Conservation (phyloP, 30 jellyfish, hydroid and myxozoan species). For the Aurelia sp. region DNA sequence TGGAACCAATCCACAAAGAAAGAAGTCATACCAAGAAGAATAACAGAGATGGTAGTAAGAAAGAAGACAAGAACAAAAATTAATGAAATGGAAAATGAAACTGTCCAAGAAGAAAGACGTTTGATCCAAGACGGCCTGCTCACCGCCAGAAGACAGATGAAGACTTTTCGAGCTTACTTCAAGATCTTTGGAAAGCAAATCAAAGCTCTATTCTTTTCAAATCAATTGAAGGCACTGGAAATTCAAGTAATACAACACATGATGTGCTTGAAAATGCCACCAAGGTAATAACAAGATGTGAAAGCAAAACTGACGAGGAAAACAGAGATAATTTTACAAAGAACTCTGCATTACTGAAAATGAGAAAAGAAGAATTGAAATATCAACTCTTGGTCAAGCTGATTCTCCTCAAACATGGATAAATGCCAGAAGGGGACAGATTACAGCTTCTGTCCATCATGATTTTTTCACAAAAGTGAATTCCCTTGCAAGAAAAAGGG, state of each 20-base stretch:
- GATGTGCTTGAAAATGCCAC: conserved; percentile 8
- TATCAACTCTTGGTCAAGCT: conserved; percentile 40
- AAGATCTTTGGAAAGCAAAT: conserved; percentile 8
- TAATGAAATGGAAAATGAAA: background rate
- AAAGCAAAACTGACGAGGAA: conserved; percentile 22
- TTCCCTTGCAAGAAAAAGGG: conserved; percentile 7
- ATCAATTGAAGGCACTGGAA: conserved; percentile 11
- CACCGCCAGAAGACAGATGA: conserved; percentile 11
- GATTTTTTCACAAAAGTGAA: conserved; percentile 48
- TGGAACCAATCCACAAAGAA: conserved; percentile 51
- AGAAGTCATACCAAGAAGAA: conserved; percentile 21
- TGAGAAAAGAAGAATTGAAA: conserved; percentile 16
- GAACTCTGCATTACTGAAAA: conserved; percentile 7
- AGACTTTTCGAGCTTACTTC: conserved; percentile 2
- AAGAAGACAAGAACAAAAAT: conserved; percentile 12
- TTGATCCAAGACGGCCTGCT: conserved; percentile 35
- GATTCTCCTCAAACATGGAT: conserved; percentile 22
- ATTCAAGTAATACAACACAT: conserved; percentile 2
- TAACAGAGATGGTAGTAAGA: conserved; percentile 26
- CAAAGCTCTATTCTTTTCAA: conserved; percentile 39
- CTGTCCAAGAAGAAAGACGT: conserved; percentile 20
- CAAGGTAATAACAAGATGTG: background rate
- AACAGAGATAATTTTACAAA: background rate
- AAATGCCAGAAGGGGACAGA: conserved; percentile 38
- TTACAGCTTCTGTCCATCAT: conserved; percentile 58